Conservation (phyloP, 2,797 vertebrate species). For the Intellagama lesueurii region DNA sequence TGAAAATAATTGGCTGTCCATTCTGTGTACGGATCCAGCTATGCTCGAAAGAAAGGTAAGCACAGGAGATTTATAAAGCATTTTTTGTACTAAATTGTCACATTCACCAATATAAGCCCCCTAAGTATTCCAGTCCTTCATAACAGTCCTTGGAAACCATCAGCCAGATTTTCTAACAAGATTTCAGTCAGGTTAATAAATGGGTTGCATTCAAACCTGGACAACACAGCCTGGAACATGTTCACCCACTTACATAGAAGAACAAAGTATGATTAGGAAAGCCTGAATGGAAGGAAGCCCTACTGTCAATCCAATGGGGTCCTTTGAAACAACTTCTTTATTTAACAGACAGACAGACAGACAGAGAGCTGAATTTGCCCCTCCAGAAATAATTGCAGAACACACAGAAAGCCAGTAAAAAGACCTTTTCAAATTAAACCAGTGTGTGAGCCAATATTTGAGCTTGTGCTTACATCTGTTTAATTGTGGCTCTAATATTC, state of each 20-base stretch:
- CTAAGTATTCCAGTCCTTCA: background rate
- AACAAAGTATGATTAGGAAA: background rate
- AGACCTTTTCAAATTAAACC: background rate
- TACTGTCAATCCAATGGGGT: background rate
- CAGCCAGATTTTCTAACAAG: background rate
- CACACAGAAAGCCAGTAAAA: background rate
- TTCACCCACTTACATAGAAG: background rate
- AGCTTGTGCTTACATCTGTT: background rate
- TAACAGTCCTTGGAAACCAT: background rate
- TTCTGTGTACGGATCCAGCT: background rate
- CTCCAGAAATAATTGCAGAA: slow-evolving; percentile 7
- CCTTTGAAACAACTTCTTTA: background rate
- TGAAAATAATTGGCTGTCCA: background rate
- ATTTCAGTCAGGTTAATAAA: background rate
- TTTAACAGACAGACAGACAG: no score
- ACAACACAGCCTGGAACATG: background rate
- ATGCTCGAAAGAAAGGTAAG: background rate
- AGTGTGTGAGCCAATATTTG: background rate
- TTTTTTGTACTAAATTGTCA: background rate
- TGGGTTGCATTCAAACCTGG: background rate
- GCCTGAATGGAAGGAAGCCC: background rate
- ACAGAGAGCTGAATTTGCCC: background rate
- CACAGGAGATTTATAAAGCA: background rate
- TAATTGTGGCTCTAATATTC: background rate
- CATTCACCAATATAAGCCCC: background rate